These are phyloP conservation scores for Chionoecetes opilio DNA, from an alignment of 1,140 invertebrate species.

Conservation along the genomic window DNA sequence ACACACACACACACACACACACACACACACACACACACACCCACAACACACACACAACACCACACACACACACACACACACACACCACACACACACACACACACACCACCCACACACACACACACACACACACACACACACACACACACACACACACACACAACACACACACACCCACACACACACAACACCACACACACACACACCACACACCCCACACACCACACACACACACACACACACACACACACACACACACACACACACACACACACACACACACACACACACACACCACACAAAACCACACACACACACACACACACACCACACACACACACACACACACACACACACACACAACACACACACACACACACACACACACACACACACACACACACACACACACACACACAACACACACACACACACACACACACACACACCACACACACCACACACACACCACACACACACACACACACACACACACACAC, in stretches of 20 bases:
- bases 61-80: too few relatives aligned
- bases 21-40: too few relatives aligned
- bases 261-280: too few relatives aligned
- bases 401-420: neutral
- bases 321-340: neutral
- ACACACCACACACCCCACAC: too few relatives aligned
- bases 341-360: neutral
- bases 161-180: too few relatives aligned
- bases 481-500: neutral
- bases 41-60: neutral
- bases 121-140: conserved; percentile 38
- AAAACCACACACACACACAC: neutral
- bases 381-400: conserved; percentile 31
- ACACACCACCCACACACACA: too few relatives aligned
- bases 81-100: too few relatives aligned
- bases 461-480: neutral
- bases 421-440: conserved; percentile 1
- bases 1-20: neutral
- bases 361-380: neutral
- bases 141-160: conserved; percentile 40
- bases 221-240: too few relatives aligned
- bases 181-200: too few relatives aligned
- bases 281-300: too few relatives aligned
- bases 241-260: conserved; percentile 31
- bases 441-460: neutral